Percentiles rank a stretch among this genome's conserved stretches.
Evolutionary conservation across 2,113 vertebrate species (phyloP).

Genomic region (Cryptotis parvus): DNA sequence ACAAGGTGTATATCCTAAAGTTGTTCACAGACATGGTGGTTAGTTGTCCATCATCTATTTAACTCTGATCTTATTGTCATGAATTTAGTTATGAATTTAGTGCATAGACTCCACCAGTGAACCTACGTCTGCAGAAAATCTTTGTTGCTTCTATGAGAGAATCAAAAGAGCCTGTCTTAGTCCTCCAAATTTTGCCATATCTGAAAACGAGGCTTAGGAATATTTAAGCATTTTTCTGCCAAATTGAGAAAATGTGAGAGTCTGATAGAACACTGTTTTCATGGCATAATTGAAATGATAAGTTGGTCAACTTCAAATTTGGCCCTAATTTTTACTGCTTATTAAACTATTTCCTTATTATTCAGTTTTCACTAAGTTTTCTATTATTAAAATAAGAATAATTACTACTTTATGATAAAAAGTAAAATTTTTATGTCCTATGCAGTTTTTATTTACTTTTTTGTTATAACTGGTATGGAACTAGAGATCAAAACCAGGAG

Average conservation of each 20-base stretch:
- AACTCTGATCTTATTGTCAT: neutral
- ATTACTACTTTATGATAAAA: neutral
- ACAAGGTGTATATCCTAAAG: no score
- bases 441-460: no score
- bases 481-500: no score
- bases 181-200: neutral
- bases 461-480: no score
- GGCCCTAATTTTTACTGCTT: neutral
- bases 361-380: conserved; percentile 44
- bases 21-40: neutral
- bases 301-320: neutral
- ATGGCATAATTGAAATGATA: conserved; percentile 27
- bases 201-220: neutral
- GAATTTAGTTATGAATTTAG: neutral
- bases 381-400: neutral
- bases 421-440: neutral
- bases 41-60: neutral
- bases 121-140: conserved; percentile 11
- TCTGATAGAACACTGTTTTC: neutral
- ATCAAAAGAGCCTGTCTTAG: neutral
- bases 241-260: neutral
- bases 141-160: conserved; percentile 24
- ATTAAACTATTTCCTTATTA: conserved; percentile 17
- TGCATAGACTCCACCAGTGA: neutral
- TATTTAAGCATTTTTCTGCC: neutral